Percentiles rank a stretch among this genome's conserved stretches.
Evolutionary conservation across 2,113 vertebrate genomes (phyloP).

Genomic region (Solea solea): DNA sequence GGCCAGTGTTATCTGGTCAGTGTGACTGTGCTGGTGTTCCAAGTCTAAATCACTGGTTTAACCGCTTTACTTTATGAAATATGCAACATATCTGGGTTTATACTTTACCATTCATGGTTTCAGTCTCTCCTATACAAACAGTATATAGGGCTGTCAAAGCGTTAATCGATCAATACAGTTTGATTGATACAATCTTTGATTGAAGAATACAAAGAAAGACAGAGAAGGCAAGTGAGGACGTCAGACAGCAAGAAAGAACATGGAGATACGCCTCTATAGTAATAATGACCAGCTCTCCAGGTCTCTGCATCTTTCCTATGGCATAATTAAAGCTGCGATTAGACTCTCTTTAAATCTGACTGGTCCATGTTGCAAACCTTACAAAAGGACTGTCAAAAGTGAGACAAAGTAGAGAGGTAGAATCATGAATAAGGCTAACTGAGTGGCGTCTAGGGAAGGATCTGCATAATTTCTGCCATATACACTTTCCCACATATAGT

Average conservation of each 20-base stretch:
- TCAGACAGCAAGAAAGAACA: constrained; percentile 26
- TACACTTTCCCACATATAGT: constrained; percentile 21
- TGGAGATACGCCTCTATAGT: constrained; percentile 25
- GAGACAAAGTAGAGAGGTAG: constrained; percentile 28
- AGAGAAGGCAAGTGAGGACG: constrained; percentile 34
- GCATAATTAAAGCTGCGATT: constrained; percentile 43
- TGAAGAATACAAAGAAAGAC: constrained; percentile 56
- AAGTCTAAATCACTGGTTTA: too few species aligned
- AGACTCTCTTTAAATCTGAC: constrained; percentile 6
- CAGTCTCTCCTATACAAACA: too few species aligned
- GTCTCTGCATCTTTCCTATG: constrained; percentile 15
- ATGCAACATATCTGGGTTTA: too few species aligned
- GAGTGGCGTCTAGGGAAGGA: constrained; percentile 38
- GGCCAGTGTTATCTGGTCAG: too few species aligned
- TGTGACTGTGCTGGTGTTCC: too few species aligned
- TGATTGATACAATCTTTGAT: constrained; percentile 74
- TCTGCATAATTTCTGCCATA: constrained; percentile 41
- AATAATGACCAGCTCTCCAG: constrained; percentile 13
- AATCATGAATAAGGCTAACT: constrained; percentile 29
- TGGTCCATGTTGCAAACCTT: constrained; percentile 18
- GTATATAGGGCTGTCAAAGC: too few species aligned
- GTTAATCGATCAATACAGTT: constrained; percentile 9
- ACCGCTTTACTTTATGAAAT: too few species aligned
- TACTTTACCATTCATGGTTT: too few species aligned
- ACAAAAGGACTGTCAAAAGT: constrained; percentile 44